Conservation (phyloP, 2,113 vertebrate genomes). For the Rhinoptilus africanus region DNA sequence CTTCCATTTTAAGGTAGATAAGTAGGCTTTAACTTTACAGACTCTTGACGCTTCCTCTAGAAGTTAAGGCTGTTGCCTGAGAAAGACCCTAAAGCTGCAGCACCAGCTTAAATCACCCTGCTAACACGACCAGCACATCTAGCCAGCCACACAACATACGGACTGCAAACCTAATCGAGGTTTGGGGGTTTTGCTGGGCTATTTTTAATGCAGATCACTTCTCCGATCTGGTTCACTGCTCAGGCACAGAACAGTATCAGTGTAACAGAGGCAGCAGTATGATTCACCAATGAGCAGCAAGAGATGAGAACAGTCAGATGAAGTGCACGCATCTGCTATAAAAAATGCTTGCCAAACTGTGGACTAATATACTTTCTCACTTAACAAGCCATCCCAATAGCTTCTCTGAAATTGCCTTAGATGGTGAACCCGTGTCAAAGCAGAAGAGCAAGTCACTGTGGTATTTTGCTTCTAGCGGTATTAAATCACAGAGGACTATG, state of each 20-base stretch:
- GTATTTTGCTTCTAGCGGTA: not conserved
- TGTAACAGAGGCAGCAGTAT: not conserved
- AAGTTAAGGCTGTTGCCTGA: not conserved
- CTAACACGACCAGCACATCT: not conserved
- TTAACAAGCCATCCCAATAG: not conserved
- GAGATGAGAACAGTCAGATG: not conserved
- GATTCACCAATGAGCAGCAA: not conserved
- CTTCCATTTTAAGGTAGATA: not conserved
- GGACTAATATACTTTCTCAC: not conserved
- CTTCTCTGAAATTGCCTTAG: constrained; percentile 23
- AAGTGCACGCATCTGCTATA: not conserved
- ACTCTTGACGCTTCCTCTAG: not conserved
- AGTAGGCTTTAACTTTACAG: not conserved
- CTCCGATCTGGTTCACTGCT: not conserved
- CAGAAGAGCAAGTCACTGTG: not conserved
- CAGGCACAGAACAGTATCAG: not conserved
- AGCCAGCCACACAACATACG: not conserved
- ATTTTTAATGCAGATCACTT: not conserved
- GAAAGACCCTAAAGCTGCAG: not conserved
- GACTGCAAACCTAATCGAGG: not conserved
- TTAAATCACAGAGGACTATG: not conserved
- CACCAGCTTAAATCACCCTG: not conserved
- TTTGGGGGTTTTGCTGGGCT: not conserved
- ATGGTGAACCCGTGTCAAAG: not conserved
- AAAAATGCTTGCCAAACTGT: not conserved